Percentiles rank a stretch among this genome's conserved stretches.
Conservation (phyloP, 2,888 invertebrate genomes). For the Drosophila leonis region DNA sequence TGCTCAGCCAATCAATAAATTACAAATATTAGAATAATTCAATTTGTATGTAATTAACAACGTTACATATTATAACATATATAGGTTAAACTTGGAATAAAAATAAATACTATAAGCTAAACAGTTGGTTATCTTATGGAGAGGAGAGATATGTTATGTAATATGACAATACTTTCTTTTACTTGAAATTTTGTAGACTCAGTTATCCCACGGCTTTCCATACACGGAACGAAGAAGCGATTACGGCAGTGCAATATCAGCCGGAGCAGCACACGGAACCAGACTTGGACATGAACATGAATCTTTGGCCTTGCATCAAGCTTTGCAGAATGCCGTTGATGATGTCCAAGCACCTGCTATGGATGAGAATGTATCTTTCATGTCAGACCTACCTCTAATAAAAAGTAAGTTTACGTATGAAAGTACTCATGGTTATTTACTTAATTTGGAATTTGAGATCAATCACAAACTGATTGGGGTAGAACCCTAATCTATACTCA, state of each 20-base stretch:
- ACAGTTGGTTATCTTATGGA: neutral
- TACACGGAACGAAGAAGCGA: slow-evolving; percentile 87
- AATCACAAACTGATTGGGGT: neutral
- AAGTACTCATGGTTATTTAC: neutral
- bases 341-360: slow-evolving; percentile 91
- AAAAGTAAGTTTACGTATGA: slow-evolving; percentile 90
- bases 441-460: neutral
- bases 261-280: slow-evolving; percentile 86
- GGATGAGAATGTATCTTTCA: slow-evolving; percentile 94
- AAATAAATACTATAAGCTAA: neutral
- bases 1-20: neutral
- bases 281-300: slow-evolving; percentile 88
- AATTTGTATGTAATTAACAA: neutral
- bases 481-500: neutral
- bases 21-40: neutral
- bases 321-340: slow-evolving; percentile 90
- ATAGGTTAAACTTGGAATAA: neutral
- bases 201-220: slow-evolving; percentile 89
- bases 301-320: slow-evolving; percentile 92
- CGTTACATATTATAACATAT: neutral
- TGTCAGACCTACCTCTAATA: slow-evolving; percentile 94
- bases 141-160: neutral
- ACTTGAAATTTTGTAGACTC: slow-evolving; percentile 73
- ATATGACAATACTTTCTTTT: neutral
- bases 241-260: slow-evolving; percentile 87